Evolutionary conservation across 2,113 vertebrate genomes (phyloP).

Genomic region (Oreochromis aureus): DNA sequence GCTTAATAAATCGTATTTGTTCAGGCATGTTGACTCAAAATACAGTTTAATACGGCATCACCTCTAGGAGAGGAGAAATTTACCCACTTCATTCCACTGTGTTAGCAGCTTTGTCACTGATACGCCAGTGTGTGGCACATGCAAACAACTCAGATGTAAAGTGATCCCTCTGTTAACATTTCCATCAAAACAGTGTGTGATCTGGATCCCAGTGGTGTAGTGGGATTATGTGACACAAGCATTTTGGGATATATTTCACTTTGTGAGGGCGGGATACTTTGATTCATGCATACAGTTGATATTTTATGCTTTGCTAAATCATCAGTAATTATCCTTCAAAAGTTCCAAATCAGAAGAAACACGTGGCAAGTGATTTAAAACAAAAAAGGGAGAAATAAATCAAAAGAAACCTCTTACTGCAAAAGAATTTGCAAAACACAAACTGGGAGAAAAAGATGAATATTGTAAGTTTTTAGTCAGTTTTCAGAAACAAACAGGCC

Average conservation of each 20-base stretch:
- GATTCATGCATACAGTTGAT: rapidly evolving
- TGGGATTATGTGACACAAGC: background rate
- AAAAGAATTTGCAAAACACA: background rate
- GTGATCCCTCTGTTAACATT: background rate
- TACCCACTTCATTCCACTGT: background rate
- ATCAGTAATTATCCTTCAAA: background rate
- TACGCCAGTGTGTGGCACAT: background rate
- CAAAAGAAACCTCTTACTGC: rapidly evolving
- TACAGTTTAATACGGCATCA: background rate
- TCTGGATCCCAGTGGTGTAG: background rate
- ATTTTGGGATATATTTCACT: background rate
- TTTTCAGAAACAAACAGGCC: background rate
- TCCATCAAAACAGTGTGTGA: background rate
- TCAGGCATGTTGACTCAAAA: background rate
- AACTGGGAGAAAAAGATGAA: background rate
- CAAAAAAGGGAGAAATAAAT: background rate
- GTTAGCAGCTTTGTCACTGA: background rate
- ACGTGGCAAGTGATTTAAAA: rapidly evolving
- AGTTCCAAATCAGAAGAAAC: background rate
- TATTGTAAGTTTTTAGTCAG: background rate
- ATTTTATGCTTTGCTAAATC: background rate
- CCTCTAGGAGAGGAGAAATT: background rate
- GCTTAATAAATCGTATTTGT: background rate
- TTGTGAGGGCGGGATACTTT: background rate
- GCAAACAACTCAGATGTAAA: background rate